Percentiles rank a stretch among this genome's conserved stretches.
Conservation (phyloP, 1,140 invertebrate genomes). For the Hylaeus volcanicus region DNA sequence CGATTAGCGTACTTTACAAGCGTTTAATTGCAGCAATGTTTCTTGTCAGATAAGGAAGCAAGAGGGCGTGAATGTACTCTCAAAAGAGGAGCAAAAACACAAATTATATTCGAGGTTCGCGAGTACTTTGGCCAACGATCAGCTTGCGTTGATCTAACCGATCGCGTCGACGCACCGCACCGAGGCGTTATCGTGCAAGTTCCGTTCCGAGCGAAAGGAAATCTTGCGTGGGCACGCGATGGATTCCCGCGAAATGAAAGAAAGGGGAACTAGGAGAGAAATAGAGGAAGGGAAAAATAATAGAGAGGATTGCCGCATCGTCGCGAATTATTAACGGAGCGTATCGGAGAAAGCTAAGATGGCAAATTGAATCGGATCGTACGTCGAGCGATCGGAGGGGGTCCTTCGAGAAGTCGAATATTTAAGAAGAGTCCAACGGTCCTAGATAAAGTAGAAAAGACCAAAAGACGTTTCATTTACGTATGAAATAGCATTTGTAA, state of each 20-base stretch:
- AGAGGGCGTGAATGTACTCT: too few species aligned
- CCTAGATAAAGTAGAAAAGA: not conserved
- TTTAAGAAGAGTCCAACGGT: not conserved
- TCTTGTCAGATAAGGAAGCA: too few species aligned
- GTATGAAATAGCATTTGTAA: too few species aligned
- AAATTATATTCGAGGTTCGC: too few species aligned
- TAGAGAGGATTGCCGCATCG: conserved; percentile 62
- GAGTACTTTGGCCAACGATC: too few species aligned
- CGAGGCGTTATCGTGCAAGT: conserved; percentile 35
- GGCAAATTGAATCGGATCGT: conserved; percentile 66
- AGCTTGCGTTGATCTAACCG: not conserved
- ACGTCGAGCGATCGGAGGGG: conserved; percentile 18
- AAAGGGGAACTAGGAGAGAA: conserved; percentile 56
- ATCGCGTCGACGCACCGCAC: not conserved
- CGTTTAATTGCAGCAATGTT: too few species aligned
- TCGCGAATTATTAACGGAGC: conserved; percentile 76
- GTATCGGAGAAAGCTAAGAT: conserved; percentile 77
- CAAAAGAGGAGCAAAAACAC: too few species aligned
- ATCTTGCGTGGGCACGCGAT: conserved; percentile 64
- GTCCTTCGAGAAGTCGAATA: conserved; percentile 46
- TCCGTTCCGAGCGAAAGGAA: conserved; percentile 67
- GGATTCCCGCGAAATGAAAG: conserved; percentile 64
- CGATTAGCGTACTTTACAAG: too few species aligned
- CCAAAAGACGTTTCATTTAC: too few species aligned
- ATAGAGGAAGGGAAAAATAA: conserved; percentile 52